Evolutionary conservation across 2,113 vertebrate genomes (phyloP).

Genomic region (Hiodon alosoides): DNA sequence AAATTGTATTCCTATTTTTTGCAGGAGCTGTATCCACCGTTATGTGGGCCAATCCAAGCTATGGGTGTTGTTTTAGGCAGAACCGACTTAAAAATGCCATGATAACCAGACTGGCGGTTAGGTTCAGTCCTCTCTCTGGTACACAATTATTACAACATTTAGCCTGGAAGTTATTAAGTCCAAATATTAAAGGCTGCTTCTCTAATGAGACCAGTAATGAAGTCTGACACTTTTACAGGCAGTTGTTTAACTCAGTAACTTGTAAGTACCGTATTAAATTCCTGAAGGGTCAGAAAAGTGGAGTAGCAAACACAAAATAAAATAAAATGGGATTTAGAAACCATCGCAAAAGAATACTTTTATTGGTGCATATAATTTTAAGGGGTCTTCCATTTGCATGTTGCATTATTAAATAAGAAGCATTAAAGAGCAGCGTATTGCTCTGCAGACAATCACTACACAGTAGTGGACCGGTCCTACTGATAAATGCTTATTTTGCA

Average conservation of each 20-base stretch:
- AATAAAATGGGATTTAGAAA: slow-evolving; percentile 17
- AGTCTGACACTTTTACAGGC: slow-evolving; percentile 61
- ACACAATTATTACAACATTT: slow-evolving; percentile 32
- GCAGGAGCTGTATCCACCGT: not conserved
- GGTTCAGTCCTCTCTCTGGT: not conserved
- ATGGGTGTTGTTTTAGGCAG: not conserved
- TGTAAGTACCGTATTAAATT: slow-evolving; percentile 14
- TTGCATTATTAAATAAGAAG: slow-evolving; percentile 44
- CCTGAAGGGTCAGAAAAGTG: slow-evolving; percentile 22
- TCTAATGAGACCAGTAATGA: slow-evolving; percentile 57
- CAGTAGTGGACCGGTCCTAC: slow-evolving; percentile 28
- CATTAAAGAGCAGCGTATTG: slow-evolving; percentile 40
- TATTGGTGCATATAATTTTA: slow-evolving; percentile 32
- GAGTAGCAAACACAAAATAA: slow-evolving; percentile 32
- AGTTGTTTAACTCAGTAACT: slow-evolving; percentile 17
- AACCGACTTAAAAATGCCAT: not conserved
- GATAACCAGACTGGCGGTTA: not conserved
- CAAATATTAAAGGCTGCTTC: slow-evolving; percentile 39
- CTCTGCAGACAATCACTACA: slow-evolving; percentile 29
- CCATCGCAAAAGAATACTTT: slow-evolving; percentile 22
- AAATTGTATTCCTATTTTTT: not conserved
- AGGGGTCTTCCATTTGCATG: slow-evolving; percentile 25
- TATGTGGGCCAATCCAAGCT: not conserved
- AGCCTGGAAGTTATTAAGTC: slow-evolving; percentile 54
- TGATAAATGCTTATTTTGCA: slow-evolving; percentile 37